A percentile compares a stretch with the other conserved stretches of the same genome.
phyloP scores from a whole-genome alignment of 2,888 invertebrate genomes.

The Agonopterix heracliana region DNA sequence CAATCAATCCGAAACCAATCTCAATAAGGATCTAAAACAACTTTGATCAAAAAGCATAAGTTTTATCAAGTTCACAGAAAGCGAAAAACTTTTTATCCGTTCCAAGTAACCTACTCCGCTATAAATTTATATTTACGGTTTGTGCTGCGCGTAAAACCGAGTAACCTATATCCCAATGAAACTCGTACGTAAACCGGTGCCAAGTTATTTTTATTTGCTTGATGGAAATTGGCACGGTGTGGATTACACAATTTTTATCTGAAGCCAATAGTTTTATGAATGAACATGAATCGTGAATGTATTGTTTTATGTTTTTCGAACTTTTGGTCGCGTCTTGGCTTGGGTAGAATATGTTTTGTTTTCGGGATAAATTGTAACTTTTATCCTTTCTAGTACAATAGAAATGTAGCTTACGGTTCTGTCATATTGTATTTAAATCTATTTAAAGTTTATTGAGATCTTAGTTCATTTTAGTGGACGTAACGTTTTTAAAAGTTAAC shows the following conservation, averaged over 20 bases:
- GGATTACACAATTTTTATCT: neutral
- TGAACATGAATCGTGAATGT: neutral
- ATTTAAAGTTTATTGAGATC: no score
- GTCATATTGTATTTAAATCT: no score
- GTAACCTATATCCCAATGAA: slow-evolving; percentile 4
- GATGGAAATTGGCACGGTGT: neutral
- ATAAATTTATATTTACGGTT: slow-evolving; percentile 21
- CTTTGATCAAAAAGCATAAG: slow-evolving; percentile 3
- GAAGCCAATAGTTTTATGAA: neutral
- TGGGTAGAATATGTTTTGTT: neutral
- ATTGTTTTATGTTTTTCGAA: neutral
- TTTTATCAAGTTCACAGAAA: slow-evolving; percentile 6
- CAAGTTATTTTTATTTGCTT: neutral
- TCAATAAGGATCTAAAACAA: neutral
- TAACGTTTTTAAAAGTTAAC: no score
- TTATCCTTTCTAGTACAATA: no score
- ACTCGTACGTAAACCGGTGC: neutral
- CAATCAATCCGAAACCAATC: neutral
- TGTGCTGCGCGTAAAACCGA: slow-evolving; percentile 2
- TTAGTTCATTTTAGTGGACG: no score
- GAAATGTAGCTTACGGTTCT: no score
- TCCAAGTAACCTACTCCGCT: slow-evolving; percentile 23
- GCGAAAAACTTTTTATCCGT: slow-evolving; percentile 14
- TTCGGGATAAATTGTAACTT: neutral
- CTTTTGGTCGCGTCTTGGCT: neutral